phyloP scores from a whole-genome alignment of 2,113 vertebrate genomes.

The Chionodraco myersi region DNA sequence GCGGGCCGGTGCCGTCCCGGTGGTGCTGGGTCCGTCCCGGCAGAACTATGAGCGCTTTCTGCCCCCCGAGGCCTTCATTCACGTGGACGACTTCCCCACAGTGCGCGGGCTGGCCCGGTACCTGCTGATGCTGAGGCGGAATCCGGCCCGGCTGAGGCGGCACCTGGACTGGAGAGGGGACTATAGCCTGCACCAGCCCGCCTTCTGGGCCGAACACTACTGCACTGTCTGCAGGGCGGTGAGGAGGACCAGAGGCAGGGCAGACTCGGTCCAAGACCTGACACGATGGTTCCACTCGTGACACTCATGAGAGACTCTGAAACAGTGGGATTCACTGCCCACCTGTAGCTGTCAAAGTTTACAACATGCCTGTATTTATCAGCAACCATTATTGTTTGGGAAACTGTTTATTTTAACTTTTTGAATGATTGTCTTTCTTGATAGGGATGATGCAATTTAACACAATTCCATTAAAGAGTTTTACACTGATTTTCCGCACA shows the following conservation, averaged over 20 bases:
- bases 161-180: slow-evolving; percentile 90
- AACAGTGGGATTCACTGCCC: neutral
- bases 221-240: slow-evolving; percentile 87
- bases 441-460: no score
- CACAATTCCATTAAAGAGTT: no score
- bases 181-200: slow-evolving; percentile 82
- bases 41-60: slow-evolving; percentile 93
- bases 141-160: slow-evolving; percentile 77
- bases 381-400: neutral
- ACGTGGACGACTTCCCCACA: slow-evolving; percentile 90
- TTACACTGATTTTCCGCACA: no score
- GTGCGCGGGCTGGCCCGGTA: slow-evolving; percentile 87
- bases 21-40: slow-evolving; percentile 90
- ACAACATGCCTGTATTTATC: neutral
- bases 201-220: slow-evolving; percentile 91
- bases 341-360: slow-evolving; percentile 14
- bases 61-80: slow-evolving; percentile 91
- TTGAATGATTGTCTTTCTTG: neutral
- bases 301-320: neutral
- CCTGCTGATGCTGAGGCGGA: slow-evolving; percentile 87
- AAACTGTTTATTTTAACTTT: neutral
- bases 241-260: slow-evolving; percentile 60
- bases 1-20: slow-evolving; percentile 85
- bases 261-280: slow-evolving; percentile 81
- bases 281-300: slow-evolving; percentile 86